Evolutionary conservation across 1,140 invertebrate species (phyloP).

Genomic region (Helicoverpa zea): DNA sequence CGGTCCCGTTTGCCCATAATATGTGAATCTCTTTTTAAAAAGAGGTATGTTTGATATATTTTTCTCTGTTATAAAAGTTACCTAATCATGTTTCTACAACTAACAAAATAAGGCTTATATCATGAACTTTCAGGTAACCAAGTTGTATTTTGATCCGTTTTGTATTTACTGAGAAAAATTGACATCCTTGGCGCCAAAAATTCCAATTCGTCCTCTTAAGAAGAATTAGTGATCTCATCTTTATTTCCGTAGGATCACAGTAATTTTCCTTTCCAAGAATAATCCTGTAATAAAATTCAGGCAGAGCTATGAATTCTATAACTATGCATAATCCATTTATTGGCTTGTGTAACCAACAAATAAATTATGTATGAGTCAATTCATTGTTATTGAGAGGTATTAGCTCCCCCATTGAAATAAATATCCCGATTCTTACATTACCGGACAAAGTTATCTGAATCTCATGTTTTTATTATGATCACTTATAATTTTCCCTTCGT

Average conservation of each 20-base stretch:
- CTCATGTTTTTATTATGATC: slow-evolving; percentile 1
- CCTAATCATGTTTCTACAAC: too few species aligned
- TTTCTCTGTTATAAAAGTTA: too few species aligned
- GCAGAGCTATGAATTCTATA: not conserved
- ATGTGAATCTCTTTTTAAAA: too few species aligned
- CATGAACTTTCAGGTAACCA: too few species aligned
- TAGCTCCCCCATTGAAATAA: slow-evolving; percentile 34
- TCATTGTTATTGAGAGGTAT: slow-evolving; percentile 20
- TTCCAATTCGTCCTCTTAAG: too few species aligned
- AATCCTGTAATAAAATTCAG: slow-evolving; percentile 32
- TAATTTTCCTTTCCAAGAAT: slow-evolving; percentile 33
- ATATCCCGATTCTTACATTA: slow-evolving; percentile 11
- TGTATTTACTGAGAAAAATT: too few species aligned
- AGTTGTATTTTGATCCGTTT: too few species aligned
- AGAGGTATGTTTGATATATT: too few species aligned
- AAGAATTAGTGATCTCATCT: slow-evolving; percentile 8
- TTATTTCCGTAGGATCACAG: slow-evolving; percentile 15
- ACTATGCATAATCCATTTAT: slow-evolving; percentile 1
- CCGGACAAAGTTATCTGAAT: not conserved
- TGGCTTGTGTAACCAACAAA: slow-evolving; percentile 12
- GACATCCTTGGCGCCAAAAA: too few species aligned
- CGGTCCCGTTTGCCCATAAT: too few species aligned
- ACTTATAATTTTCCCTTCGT: not conserved
- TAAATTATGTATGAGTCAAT: slow-evolving; percentile 39
- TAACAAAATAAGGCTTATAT: too few species aligned